phyloP scores from a whole-genome alignment of 2,888 invertebrate species.

The Epistrophe grossulariae region DNA sequence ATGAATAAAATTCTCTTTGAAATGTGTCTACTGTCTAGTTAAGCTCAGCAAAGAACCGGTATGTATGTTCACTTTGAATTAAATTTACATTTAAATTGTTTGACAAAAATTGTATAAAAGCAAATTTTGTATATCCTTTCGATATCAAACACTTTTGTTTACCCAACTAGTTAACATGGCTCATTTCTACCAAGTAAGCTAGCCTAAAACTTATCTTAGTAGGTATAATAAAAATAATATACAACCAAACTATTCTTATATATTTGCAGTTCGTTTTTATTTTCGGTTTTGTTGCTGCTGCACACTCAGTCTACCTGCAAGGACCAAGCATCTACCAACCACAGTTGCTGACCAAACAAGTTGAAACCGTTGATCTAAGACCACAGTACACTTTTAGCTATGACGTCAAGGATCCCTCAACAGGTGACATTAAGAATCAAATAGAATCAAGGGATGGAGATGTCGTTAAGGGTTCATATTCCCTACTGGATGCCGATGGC shows the following conservation, averaged over 20 bases:
- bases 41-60: neutral
- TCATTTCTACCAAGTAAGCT: slow-evolving; percentile 8
- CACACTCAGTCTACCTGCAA: slow-evolving; percentile 2
- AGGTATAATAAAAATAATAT: no score
- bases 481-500: slow-evolving; percentile 76
- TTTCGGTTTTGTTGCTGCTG: slow-evolving; percentile 9
- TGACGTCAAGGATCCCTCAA: slow-evolving; percentile 39
- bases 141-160: slow-evolving; percentile 1
- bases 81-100: neutral
- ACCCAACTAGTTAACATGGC: slow-evolving; percentile 20
- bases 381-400: slow-evolving; percentile 51
- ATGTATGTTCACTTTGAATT: neutral
- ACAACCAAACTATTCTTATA: no score
- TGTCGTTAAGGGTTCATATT: slow-evolving; percentile 74
- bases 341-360: slow-evolving; percentile 17
- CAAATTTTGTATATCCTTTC: neutral
- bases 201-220: no score
- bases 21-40: neutral
- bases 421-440: slow-evolving; percentile 48
- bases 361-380: slow-evolving; percentile 31
- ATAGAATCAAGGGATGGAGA: slow-evolving; percentile 39
- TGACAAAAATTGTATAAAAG: slow-evolving; percentile 4
- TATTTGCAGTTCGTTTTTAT: neutral
- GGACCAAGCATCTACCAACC: slow-evolving; percentile 32
- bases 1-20: neutral